phyloP scores from a whole-genome alignment of 1,140 invertebrate species.

The Lutraria rhynchaena region DNA sequence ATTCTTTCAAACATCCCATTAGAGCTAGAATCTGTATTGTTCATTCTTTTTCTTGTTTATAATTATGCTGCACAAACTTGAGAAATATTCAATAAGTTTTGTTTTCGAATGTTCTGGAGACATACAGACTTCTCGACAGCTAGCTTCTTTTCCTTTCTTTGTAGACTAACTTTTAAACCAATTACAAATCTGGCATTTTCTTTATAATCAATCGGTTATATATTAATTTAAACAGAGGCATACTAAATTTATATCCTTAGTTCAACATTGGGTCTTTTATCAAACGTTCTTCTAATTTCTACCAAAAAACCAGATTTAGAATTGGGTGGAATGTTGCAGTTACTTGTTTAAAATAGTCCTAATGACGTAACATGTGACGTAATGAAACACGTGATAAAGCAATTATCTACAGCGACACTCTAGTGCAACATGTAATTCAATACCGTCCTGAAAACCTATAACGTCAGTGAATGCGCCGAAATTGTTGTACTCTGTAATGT shows the following conservation, averaged over 20 bases:
- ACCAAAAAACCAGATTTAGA: too few relatives aligned
- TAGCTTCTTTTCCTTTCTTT: not conserved
- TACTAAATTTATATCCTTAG: too few relatives aligned
- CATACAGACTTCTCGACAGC: slow-evolving; percentile 30
- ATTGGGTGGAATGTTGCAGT: too few relatives aligned
- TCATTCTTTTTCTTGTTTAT: too few relatives aligned
- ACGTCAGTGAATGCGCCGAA: slow-evolving; percentile 37
- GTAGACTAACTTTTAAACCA: not conserved
- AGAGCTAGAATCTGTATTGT: too few relatives aligned
- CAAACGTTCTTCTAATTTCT: too few relatives aligned
- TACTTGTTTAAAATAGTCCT: slow-evolving; percentile 3
- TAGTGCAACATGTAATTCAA: slow-evolving; percentile 54
- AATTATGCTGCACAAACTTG: too few relatives aligned
- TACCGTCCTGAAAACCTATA: slow-evolving; percentile 57
- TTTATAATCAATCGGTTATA: too few relatives aligned
- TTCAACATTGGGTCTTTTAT: too few relatives aligned
- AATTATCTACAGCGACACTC: slow-evolving; percentile 55
- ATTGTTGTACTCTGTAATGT: slow-evolving; percentile 48
- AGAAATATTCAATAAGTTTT: not conserved
- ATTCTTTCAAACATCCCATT: not conserved
- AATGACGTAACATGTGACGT: slow-evolving; percentile 52
- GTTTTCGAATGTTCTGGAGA: not conserved
- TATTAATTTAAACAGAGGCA: too few relatives aligned
- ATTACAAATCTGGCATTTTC: not conserved
- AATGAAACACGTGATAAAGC: slow-evolving; percentile 58